Conservation (phyloP, 2,888 invertebrate species). For the Eupithecia tripunctaria region DNA sequence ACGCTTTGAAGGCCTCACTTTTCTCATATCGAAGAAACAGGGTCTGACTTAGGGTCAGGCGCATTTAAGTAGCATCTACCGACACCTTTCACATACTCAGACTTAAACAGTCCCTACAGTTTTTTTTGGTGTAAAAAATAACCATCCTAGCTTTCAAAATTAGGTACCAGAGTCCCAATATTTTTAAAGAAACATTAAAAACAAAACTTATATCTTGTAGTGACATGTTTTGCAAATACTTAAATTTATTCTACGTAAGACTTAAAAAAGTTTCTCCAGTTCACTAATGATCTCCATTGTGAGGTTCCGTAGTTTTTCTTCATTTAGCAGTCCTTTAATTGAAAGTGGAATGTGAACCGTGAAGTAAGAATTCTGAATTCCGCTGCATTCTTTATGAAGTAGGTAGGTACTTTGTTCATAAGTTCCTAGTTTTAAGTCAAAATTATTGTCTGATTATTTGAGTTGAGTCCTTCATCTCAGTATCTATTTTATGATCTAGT, state of each 20-base stretch:
- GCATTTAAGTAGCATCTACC: too few relatives aligned
- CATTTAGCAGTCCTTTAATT: conserved; percentile 63
- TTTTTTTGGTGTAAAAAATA: too few relatives aligned
- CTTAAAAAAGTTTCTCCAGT: conserved; percentile 47
- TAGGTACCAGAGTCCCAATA: too few relatives aligned
- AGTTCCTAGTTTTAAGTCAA: not conserved
- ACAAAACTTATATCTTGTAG: not conserved
- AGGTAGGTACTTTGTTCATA: not conserved
- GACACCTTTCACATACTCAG: too few relatives aligned
- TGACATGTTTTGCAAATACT: not conserved
- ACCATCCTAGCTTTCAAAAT: too few relatives aligned
- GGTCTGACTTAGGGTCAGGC: too few relatives aligned
- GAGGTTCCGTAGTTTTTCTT: conserved; percentile 57
- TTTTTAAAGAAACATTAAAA: not conserved
- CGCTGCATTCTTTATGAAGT: not conserved
- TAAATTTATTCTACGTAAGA: conserved; percentile 8
- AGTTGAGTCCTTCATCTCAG: not conserved
- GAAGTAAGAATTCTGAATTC: conserved; percentile 2
- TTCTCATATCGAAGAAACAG: not conserved
- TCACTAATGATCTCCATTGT: conserved; percentile 68
- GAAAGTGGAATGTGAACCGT: conserved; percentile 50
- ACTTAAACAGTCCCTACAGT: too few relatives aligned
- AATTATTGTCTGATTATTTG: not conserved
- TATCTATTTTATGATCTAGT: not conserved
- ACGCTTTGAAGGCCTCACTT: not conserved